These are phyloP conservation scores for Paramuricea clavata DNA, from an alignment of 92 coral and sea anemone species.

Conservation along the genomic window DNA sequence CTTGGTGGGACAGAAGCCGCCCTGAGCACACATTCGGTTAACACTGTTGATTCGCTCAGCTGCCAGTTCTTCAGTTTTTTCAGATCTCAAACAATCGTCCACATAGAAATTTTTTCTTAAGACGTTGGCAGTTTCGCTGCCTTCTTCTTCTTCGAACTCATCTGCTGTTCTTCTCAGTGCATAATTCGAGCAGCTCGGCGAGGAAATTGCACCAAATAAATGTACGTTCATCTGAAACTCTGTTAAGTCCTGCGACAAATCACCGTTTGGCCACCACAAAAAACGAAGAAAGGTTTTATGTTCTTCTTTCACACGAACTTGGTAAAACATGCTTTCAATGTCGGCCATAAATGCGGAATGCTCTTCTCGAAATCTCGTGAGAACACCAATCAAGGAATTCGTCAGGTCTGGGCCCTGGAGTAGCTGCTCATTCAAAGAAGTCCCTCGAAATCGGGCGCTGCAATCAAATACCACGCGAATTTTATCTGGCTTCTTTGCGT, in stretches of 20 bases:
- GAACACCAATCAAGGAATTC: constrained; percentile 41
- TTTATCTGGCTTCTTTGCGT: constrained; percentile 1
- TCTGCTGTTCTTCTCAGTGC: constrained; percentile 29
- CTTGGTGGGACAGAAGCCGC: too few species aligned
- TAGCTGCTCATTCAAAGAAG: constrained; percentile 20
- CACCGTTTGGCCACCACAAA: constrained; percentile 7
- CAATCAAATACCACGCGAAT: constrained; percentile 42
- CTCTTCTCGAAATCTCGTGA: constrained; percentile 9
- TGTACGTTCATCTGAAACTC: constrained; percentile 1
- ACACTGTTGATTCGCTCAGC: too few species aligned
- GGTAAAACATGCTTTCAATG: neutral
- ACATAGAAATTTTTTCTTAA: constrained; percentile 29
- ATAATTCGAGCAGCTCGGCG: constrained; percentile 1
- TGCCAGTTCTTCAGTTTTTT: too few species aligned
- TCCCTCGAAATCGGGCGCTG: constrained; percentile 4
- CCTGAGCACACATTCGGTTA: too few species aligned
- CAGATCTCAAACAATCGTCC: neutral
- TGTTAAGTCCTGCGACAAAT: neutral
- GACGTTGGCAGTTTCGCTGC: constrained; percentile 26
- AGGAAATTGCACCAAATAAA: constrained; percentile 7
- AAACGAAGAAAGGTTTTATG: neutral
- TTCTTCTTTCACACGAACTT: neutral
- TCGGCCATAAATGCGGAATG: neutral
- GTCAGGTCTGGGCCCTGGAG: constrained; percentile 43
- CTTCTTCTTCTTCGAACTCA: constrained; percentile 10